Percentiles rank a stretch among this genome's conserved stretches.
These are phyloP conservation scores for Nannoperca australis DNA, from an alignment of 2,797 vertebrate species.

Conservation along the genomic window DNA sequence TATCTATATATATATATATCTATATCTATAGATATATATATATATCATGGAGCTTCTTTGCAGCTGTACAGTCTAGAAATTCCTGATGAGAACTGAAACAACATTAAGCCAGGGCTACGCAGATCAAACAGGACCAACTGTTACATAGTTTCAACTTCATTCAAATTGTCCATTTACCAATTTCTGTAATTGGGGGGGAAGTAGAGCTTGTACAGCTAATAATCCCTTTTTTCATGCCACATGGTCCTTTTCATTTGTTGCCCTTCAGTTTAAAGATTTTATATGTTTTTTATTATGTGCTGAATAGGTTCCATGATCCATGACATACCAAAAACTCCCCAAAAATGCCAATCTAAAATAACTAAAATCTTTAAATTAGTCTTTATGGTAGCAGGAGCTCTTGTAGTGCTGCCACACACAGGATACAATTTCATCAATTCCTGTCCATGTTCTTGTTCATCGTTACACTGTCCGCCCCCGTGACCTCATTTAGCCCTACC, in stretches of 20 bases:
- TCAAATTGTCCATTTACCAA: conserved; percentile 17
- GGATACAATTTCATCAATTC: conserved; percentile 47
- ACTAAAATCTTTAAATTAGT: background rate
- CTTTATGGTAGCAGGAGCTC: background rate
- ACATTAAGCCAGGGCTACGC: background rate
- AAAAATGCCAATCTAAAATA: background rate
- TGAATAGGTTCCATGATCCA: background rate
- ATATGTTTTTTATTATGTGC: background rate
- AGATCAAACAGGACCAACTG: conserved; percentile 17
- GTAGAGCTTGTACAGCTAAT: background rate
- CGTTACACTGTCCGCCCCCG: conserved; percentile 58
- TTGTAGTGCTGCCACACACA: conserved; percentile 4
- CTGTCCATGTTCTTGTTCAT: conserved; percentile 45
- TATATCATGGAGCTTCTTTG: conserved; percentile 54
- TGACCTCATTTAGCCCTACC: conserved; percentile 55
- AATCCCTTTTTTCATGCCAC: background rate
- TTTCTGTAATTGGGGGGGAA: background rate
- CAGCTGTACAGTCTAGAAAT: conserved; percentile 62
- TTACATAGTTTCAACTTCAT: conserved; percentile 6
- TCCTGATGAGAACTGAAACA: conserved; percentile 34
- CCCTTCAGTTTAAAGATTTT: background rate
- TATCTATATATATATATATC: no score
- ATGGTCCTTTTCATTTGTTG: background rate
- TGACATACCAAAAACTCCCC: no score
- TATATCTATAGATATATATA: no score